Percentiles rank a stretch among this genome's conserved stretches.
Evolutionary conservation across 2,113 vertebrate species (phyloP).

Genomic region (Marmota monax): DNA sequence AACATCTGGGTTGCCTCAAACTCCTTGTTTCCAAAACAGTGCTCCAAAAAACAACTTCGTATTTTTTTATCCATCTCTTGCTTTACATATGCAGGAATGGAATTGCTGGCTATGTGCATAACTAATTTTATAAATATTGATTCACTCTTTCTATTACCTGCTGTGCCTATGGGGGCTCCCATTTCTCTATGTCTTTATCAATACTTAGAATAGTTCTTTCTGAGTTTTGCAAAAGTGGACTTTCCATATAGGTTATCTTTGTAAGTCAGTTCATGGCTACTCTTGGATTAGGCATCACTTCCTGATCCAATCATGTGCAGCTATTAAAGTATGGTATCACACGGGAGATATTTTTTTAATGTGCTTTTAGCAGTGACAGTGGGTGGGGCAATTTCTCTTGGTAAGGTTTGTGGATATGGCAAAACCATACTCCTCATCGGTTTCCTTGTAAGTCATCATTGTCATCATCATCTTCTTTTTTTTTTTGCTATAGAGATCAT

Average conservation of each 20-base stretch:
- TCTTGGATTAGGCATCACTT: background rate
- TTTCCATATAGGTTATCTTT: background rate
- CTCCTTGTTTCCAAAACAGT: slow-evolving; percentile 24
- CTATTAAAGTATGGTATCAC: background rate
- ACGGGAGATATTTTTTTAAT: background rate
- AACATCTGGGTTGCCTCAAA: background rate
- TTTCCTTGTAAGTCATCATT: background rate
- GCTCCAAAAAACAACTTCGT: background rate
- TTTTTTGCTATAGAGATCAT: background rate
- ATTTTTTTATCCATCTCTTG: background rate
- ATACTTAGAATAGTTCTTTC: background rate
- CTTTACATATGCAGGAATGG: background rate
- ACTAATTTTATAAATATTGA: slow-evolving; percentile 38
- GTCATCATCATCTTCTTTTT: background rate
- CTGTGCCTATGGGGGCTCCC: background rate
- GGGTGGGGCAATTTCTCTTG: background rate
- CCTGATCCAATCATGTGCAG: background rate
- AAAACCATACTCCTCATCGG: background rate
- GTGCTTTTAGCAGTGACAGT: background rate
- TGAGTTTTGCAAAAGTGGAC: background rate
- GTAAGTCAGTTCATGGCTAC: background rate
- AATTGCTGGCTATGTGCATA: background rate
- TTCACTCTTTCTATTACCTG: background rate
- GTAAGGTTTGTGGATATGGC: background rate
- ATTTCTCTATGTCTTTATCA: background rate